Evolutionary conservation across 2,797 vertebrate species (phyloP).

Genomic region (Phrynocephalus guinanensis): DNA sequence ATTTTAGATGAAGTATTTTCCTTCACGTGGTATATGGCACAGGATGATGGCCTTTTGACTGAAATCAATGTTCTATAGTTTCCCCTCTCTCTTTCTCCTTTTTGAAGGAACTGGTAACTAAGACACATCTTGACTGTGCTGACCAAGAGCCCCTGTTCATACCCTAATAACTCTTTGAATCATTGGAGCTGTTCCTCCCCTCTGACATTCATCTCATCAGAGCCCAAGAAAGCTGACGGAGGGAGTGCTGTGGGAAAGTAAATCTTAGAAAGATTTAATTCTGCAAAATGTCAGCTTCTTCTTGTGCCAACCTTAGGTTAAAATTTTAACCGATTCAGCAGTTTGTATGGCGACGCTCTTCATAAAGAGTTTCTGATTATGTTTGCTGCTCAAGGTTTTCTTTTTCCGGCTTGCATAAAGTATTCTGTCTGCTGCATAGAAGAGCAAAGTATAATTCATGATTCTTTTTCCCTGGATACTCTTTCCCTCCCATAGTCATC

Average conservation of each 20-base stretch:
- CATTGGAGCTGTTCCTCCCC: neutral
- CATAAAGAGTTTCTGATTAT: neutral
- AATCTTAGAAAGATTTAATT: neutral
- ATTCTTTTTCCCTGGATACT: neutral
- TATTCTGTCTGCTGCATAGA: neutral
- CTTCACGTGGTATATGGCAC: constrained; percentile 62
- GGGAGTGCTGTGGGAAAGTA: neutral
- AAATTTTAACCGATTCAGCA: neutral
- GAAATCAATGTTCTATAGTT: constrained; percentile 48
- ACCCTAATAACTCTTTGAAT: constrained; percentile 17
- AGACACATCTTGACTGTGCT: constrained; percentile 16
- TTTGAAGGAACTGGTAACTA: constrained; percentile 45
- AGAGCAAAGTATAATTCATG: neutral
- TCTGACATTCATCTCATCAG: constrained; percentile 1
- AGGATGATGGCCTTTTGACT: constrained; percentile 68
- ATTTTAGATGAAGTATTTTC: neutral
- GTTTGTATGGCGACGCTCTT: neutral
- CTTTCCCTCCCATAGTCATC: no score
- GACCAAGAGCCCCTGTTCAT: constrained; percentile 24
- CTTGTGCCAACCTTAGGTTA: neutral
- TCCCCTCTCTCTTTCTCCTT: neutral
- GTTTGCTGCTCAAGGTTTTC: neutral
- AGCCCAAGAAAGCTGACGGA: neutral
- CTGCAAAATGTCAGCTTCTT: neutral
- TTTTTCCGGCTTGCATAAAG: neutral